Evolutionary conservation across 1,140 invertebrate species (phyloP).

Genomic region (Papilio aristodemus): DNA sequence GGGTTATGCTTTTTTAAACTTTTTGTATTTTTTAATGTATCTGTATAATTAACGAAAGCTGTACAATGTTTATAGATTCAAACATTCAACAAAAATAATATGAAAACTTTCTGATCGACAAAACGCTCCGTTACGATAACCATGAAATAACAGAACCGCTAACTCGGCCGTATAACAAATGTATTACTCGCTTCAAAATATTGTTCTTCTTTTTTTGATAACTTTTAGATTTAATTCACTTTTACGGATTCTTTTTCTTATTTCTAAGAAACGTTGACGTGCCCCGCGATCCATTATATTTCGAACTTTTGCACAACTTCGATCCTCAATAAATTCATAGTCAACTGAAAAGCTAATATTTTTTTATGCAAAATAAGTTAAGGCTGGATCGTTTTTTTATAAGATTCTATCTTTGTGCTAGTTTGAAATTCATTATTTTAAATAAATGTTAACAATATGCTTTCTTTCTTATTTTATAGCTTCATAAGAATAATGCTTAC

Average conservation of each 20-base stretch:
- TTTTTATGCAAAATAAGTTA: too few relatives aligned
- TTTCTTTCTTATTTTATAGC: too few relatives aligned
- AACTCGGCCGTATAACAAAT: not conserved
- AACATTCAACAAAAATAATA: not conserved
- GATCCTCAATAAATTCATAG: not conserved
- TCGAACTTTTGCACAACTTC: constrained; percentile 3
- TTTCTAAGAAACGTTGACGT: not conserved
- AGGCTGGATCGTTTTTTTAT: too few relatives aligned
- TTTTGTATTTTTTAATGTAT: too few relatives aligned
- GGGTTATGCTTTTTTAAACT: too few relatives aligned
- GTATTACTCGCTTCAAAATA: not conserved
- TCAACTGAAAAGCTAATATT: not conserved
- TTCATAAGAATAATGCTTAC: too few relatives aligned
- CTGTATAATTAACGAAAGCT: too few relatives aligned
- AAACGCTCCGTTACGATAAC: not conserved
- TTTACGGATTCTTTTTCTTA: not conserved
- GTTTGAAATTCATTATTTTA: too few relatives aligned
- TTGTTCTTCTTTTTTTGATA: constrained; percentile 1
- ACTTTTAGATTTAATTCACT: constrained; percentile 7
- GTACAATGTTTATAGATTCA: not conserved
- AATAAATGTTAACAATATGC: too few relatives aligned
- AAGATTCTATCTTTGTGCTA: too few relatives aligned
- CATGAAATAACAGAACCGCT: not conserved
- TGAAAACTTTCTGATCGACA: not conserved
- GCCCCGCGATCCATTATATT: not conserved